Evolutionary conservation across 2,888 invertebrate species (phyloP), one percentile per base, ranked within the genome.

Genomic region (Rotaria magnacalcarata): DNA sequence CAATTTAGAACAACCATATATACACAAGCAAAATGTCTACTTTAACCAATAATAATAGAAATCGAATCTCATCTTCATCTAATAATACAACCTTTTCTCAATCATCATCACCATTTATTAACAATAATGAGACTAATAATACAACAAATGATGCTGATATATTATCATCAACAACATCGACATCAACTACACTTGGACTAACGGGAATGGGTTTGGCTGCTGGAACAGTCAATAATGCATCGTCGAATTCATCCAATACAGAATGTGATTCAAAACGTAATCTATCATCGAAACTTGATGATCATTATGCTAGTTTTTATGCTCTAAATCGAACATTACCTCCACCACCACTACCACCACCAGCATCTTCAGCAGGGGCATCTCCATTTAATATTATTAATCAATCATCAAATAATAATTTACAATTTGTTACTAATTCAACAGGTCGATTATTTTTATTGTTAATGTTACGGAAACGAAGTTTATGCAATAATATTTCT

Each of bases 41-140:
- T 41, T 67, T 67, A 67, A 67, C 67, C 80, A 80, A 80, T 47
- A 80, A 47, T 80, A 80, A 24, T 67, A 67, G 47, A 80, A 47
- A 80, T 80, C 47, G 47, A 80, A 80, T 47, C 47, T 47, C 47
- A 80, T 47, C 43, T 80, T 80, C 47, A 80, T 80, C 47, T 47
- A 43, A 80, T 80, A 47, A 47, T 47, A 43, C 80, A 80, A 47
- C 19, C 14, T 34, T 34, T 34, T 67, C 67, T 34, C 67, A 27
- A 34, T 34, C 67, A 14, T 67, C 67, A 67, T 67, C 34, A 34
- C 2, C 80, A 80, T 80, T 47, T 47, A 80, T 80, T 47, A 67
- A 19, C 16, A 67, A 41, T 67, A 67, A 67, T 67, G 67, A 67
- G 16, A 67, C 67, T 16, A 2, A 27, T 67, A 67, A 67, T 75